Percentiles rank a stretch among this genome's conserved stretches.
These are phyloP conservation scores for Pocillopora damicornis DNA, from an alignment of 64 coral and sea anemone species.

Conservation along the genomic window DNA sequence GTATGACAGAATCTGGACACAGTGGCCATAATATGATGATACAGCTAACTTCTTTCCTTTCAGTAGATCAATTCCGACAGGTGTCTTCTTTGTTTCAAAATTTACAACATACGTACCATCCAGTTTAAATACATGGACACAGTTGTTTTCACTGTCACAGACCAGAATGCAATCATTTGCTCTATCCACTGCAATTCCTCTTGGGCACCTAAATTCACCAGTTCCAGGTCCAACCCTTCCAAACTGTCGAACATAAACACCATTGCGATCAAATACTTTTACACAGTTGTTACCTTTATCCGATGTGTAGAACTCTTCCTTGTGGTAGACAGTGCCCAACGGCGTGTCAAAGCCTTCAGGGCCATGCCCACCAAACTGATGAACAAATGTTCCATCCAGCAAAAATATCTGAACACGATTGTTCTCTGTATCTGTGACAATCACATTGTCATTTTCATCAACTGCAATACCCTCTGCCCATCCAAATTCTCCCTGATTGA, in stretches of 20 bases:
- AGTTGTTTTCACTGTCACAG: slow-evolving; percentile 78
- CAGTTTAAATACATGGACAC: slow-evolving; percentile 68
- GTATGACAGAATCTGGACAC: slow-evolving; percentile 79
- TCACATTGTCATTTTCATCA: slow-evolving; percentile 63
- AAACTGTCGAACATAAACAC: slow-evolving; percentile 85
- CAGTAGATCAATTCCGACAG: slow-evolving; percentile 65
- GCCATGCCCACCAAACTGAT: slow-evolving; percentile 71
- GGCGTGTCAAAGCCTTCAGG: slow-evolving; percentile 90
- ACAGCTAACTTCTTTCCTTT: slow-evolving; percentile 64
- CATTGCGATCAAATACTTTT: slow-evolving; percentile 83
- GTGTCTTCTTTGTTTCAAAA: slow-evolving; percentile 85
- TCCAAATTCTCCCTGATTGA: slow-evolving; percentile 73
- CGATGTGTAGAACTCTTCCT: slow-evolving; percentile 75
- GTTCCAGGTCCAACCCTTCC: slow-evolving; percentile 56
- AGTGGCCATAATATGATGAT: slow-evolving; percentile 81
- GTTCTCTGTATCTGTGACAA: slow-evolving; percentile 86
- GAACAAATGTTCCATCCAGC: slow-evolving; percentile 69
- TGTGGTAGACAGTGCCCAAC: slow-evolving; percentile 56
- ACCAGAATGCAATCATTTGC: slow-evolving; percentile 67
- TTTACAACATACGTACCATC: slow-evolving; percentile 74
- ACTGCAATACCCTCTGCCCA: slow-evolving; percentile 61
- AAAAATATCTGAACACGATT: slow-evolving; percentile 86
- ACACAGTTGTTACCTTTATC: slow-evolving; percentile 84
- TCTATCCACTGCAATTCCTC: slow-evolving; percentile 71
- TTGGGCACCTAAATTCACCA: slow-evolving; percentile 84